Evolutionary conservation across 2,888 invertebrate species (phyloP).

Genomic region (Clistopyga incitator): DNA sequence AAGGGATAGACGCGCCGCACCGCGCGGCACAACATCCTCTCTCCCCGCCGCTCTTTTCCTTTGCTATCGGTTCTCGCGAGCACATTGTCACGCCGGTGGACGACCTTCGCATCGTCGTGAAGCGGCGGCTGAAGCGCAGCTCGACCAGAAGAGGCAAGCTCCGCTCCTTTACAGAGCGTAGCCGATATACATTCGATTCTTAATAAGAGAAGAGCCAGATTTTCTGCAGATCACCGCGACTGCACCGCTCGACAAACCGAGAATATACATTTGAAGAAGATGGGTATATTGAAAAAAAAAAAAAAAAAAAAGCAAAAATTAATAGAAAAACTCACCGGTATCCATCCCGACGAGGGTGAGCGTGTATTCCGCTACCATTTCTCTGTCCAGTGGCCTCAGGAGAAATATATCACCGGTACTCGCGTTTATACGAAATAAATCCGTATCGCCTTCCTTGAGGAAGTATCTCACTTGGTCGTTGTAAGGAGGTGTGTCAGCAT

Average conservation of each 20-base stretch:
- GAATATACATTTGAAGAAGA: background rate
- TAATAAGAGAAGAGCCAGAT: constrained; percentile 31
- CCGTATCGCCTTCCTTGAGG: constrained; percentile 96
- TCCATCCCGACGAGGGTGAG: constrained; percentile 96
- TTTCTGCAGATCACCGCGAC: constrained; percentile 35
- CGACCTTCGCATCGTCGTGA: constrained; percentile 47
- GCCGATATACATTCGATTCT: constrained; percentile 25
- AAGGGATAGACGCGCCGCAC: constrained; percentile 52
- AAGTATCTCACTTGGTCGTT: constrained; percentile 96
- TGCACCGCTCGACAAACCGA: background rate
- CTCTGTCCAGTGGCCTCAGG: constrained; percentile 93
- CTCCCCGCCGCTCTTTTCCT: background rate
- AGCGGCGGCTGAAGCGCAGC: constrained; percentile 27
- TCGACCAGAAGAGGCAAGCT: constrained; percentile 12
- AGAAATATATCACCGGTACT: constrained; percentile 96
- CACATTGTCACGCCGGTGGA: constrained; percentile 62
- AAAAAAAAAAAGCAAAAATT: constrained; percentile 29
- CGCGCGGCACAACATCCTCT: constrained; percentile 27
- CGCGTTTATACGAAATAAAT: constrained; percentile 96
- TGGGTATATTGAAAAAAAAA: background rate
- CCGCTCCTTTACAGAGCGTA: background rate
- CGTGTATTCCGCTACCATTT: constrained; percentile 93
- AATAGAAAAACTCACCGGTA: constrained; percentile 89
- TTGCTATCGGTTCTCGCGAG: constrained; percentile 48
- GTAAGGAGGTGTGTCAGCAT: constrained; percentile 95